phyloP scores from a whole-genome alignment of 2,888 invertebrate genomes.

The Lepidochrysops patricia region DNA sequence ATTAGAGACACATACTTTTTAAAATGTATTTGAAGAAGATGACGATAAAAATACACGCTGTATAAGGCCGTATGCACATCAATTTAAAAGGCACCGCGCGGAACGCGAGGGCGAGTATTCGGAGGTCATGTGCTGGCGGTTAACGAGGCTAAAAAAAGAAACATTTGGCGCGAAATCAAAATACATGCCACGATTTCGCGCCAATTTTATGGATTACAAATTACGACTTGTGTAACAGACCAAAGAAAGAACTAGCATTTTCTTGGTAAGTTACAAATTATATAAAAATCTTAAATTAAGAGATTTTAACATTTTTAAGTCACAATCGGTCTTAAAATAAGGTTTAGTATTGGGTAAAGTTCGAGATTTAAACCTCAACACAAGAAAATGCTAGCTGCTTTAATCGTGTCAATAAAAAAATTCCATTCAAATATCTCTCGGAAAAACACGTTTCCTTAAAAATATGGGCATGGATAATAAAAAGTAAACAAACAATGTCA shows the following conservation, averaged over 20 bases:
- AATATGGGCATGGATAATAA: neutral
- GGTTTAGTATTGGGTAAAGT: too few species aligned
- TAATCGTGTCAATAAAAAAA: too few species aligned
- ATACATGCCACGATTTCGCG: neutral
- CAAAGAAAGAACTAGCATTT: too few species aligned
- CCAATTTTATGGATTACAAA: neutral
- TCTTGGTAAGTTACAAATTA: too few species aligned
- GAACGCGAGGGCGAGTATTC: slow-evolving; percentile 57
- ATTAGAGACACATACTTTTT: neutral
- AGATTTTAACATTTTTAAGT: too few species aligned
- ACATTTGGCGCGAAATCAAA: slow-evolving; percentile 4
- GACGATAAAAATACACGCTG: slow-evolving; percentile 32
- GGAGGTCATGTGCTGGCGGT: slow-evolving; percentile 46
- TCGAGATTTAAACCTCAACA: too few species aligned
- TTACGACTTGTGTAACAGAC: too few species aligned
- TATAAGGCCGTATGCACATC: slow-evolving; percentile 60
- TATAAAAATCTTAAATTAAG: too few species aligned
- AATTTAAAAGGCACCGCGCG: slow-evolving; percentile 67
- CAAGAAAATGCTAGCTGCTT: too few species aligned
- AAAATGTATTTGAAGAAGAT: neutral
- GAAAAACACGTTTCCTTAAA: neutral
- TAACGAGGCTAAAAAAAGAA: slow-evolving; percentile 25
- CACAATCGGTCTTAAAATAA: too few species aligned
- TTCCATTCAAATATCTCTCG: too few species aligned
- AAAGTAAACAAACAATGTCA: slow-evolving; percentile 20